Conservation (phyloP, 2,113 vertebrate genomes). For the Ceratotherium simum region DNA sequence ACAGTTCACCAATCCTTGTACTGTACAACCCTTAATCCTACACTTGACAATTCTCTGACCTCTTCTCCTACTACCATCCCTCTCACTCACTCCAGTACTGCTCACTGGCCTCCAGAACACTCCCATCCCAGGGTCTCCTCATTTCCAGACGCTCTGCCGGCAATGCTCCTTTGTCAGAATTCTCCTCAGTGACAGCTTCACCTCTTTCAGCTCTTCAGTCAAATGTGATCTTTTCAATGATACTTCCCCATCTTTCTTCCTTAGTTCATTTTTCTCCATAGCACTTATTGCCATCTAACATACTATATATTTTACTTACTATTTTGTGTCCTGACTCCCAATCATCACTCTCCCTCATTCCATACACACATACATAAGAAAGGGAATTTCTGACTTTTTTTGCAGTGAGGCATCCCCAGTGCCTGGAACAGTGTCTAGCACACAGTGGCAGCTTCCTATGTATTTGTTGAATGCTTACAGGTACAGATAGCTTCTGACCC, state of each 20-base stretch:
- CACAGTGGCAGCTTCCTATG: accelerated
- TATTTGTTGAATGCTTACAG: too few species aligned
- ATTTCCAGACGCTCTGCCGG: background rate
- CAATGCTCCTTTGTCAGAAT: background rate
- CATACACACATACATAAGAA: accelerated
- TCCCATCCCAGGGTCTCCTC: background rate
- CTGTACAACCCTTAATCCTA: background rate
- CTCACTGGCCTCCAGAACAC: background rate
- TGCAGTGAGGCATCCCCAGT: background rate
- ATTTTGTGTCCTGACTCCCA: background rate
- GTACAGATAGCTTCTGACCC: background rate
- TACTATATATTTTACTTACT: background rate
- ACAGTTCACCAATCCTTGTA: background rate
- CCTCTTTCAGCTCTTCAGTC: background rate
- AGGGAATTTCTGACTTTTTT: background rate
- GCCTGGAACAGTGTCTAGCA: too few species aligned
- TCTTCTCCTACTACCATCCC: background rate
- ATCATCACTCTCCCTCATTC: background rate
- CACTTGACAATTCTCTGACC: background rate
- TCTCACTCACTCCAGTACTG: background rate
- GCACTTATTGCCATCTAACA: background rate
- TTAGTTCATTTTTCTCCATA: background rate
- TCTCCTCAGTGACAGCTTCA: background rate
- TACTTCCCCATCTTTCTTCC: background rate
- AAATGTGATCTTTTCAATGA: background rate